Conservation (phyloP, 2,113 vertebrate species). For the Dolichotis patagonum region DNA sequence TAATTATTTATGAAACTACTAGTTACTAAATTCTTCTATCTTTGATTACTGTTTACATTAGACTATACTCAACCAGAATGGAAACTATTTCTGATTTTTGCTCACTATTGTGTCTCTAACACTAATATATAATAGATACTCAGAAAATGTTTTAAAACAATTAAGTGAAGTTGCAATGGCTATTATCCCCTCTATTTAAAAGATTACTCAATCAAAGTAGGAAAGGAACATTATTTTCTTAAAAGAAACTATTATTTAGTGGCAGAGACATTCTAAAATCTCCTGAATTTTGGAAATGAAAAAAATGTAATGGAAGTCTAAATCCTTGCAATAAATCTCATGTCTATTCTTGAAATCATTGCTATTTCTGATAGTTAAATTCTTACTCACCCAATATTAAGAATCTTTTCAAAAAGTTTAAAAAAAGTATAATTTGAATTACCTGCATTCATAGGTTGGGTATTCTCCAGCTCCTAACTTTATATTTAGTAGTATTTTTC, state of each 20-base stretch:
- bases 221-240: conserved; percentile 1
- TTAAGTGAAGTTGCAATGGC: background rate
- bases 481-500: background rate
- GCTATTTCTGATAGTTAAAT: background rate
- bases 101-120: background rate
- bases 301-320: conserved; percentile 36
- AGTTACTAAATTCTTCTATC: background rate
- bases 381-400: conserved; percentile 13
- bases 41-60: background rate
- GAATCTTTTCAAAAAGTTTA: background rate
- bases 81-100: background rate
- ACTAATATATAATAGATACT: background rate
- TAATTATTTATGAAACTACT: background rate
- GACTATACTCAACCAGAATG: background rate
- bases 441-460: background rate
- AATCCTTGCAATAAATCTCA: background rate
- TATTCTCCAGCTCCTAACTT: conserved; percentile 28
- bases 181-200: background rate
- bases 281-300: background rate
- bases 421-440: background rate
- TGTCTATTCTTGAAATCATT: background rate
- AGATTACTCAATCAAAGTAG: background rate
- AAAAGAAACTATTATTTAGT: conserved; percentile 41
- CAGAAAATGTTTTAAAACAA: conserved; percentile 29
- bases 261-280: background rate